Conservation (phyloP, 2,797 vertebrate genomes). For the Merluccius polli region DNA sequence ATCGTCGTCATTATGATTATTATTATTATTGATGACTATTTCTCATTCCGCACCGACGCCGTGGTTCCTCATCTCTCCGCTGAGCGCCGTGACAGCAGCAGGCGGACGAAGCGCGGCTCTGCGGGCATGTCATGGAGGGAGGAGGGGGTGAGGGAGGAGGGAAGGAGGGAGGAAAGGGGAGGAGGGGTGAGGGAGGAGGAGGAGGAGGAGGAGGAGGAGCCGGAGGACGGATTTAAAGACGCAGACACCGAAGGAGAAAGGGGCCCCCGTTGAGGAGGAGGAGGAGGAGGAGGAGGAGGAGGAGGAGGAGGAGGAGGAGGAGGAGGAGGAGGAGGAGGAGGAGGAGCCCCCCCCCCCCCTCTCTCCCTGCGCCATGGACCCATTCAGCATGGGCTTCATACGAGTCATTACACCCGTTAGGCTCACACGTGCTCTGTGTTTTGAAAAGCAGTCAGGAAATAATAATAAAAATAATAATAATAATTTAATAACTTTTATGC, state of each 20-base stretch:
- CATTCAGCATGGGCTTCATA: slow-evolving; percentile 42
- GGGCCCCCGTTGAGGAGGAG: not conserved
- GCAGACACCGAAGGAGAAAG: slow-evolving; percentile 42
- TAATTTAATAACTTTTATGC: not conserved
- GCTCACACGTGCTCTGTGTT: slow-evolving; percentile 1
- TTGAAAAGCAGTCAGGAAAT: not conserved
- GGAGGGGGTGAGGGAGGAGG: too few species aligned
- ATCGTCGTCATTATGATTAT: too few species aligned
- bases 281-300: too few species aligned
- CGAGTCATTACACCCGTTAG: not conserved
- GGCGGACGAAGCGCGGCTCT: slow-evolving; percentile 61
- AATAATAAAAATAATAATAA: not conserved
- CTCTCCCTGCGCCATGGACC: slow-evolving; percentile 3
- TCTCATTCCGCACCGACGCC: not conserved
- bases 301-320: too few species aligned
- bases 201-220: too few species aligned
- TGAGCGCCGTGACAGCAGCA: slow-evolving; percentile 47
- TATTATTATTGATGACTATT: not conserved
- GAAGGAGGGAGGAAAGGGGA: too few species aligned
- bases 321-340: too few species aligned
- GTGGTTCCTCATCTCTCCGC: not conserved
- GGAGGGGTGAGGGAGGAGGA: too few species aligned
- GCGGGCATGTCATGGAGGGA: slow-evolving; percentile 47
- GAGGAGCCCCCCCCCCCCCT: too few species aligned
- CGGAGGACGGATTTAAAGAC: slow-evolving; percentile 55